Evolutionary conservation across 2,113 vertebrate species (phyloP), one percentile per base, ranked within the genome.

Genomic region (Pleuronectes platessa): DNA sequence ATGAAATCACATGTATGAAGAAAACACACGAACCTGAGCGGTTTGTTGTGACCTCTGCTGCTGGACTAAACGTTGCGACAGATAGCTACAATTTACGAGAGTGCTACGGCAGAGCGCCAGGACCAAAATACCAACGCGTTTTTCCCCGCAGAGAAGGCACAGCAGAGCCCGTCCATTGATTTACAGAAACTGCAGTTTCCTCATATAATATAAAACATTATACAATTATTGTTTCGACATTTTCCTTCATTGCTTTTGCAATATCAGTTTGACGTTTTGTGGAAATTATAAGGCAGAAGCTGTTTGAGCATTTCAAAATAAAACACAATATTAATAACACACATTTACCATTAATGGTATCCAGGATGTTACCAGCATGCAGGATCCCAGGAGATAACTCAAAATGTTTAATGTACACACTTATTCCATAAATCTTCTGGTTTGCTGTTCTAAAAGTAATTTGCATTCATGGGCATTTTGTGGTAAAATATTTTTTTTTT

Each of bases 1-100:
- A 37, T 2, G 31, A n/a, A 31, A 5, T 6, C 0, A 14, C 3
- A 9, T n/a, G 14, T 23, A 31, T 35, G 8, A 37, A 12, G 13
- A 23, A 54, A 35, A 6, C 5, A 37, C 0, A 60, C 18, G 4
- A 86, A 93, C 92, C 92, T 85, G 68, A 59, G 2, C 1, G 21
- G 47, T 60, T 86, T 89, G 80, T 86, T 87, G 76, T 93, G 92
- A 93, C 92, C 92, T 93, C 90, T 91, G 86, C 10, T 45, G n/a
- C 4, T n/a, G 27, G 0, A 42, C 17, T 7, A 2, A 40, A 1
- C 0, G 1, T 69, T 73, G 5, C 90, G 89, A 90, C 91, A 83
- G 7, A n/a, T 0, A 0, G 0, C 0, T 6, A 5, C n/a, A 7
- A n/a, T 82, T 77, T 80, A 74, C 82, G 77, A 76, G 23, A 74